A percentile compares a stretch with the other conserved stretches of the same genome.
Conservation (phyloP, 2,113 vertebrate genomes). For the Motacilla tschutschensis region DNA sequence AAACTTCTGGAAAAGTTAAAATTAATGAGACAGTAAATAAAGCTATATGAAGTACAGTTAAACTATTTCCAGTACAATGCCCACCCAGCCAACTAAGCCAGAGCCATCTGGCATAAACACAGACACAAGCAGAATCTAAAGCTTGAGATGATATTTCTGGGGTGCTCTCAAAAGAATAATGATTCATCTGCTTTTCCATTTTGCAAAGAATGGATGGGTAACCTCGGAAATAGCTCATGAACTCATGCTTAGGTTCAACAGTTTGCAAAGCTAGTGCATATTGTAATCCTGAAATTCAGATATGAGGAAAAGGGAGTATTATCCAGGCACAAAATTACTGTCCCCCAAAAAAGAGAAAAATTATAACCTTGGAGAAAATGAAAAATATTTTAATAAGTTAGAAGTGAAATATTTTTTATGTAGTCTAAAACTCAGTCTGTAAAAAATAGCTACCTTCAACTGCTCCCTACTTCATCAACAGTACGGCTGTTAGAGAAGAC, state of each 20-base stretch:
- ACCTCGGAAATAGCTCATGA: neutral
- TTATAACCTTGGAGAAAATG: neutral
- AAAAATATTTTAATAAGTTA: slow-evolving; percentile 4
- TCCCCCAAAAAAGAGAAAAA: neutral
- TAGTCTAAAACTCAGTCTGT: neutral
- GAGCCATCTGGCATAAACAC: slow-evolving; percentile 56
- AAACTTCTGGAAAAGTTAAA: slow-evolving; percentile 64
- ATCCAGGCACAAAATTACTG: neutral
- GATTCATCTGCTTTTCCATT: neutral
- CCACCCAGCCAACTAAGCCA: slow-evolving; percentile 27
- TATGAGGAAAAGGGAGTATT: neutral
- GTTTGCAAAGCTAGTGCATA: neutral
- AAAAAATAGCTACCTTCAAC: slow-evolving; percentile 10
- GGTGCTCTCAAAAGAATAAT: neutral
- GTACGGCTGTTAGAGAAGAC: neutral
- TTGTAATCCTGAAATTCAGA: neutral
- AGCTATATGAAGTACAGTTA: slow-evolving; percentile 27
- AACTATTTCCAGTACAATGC: slow-evolving; percentile 47
- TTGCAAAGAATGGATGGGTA: neutral
- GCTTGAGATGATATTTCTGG: neutral
- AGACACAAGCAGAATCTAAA: slow-evolving; percentile 17
- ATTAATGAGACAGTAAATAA: slow-evolving; percentile 69
- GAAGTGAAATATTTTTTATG: neutral
- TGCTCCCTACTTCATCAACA: neutral
- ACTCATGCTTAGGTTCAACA: neutral